These are phyloP conservation scores for Stercorarius parasiticus DNA, from an alignment of 2,113 vertebrate genomes.

Conservation along the genomic window DNA sequence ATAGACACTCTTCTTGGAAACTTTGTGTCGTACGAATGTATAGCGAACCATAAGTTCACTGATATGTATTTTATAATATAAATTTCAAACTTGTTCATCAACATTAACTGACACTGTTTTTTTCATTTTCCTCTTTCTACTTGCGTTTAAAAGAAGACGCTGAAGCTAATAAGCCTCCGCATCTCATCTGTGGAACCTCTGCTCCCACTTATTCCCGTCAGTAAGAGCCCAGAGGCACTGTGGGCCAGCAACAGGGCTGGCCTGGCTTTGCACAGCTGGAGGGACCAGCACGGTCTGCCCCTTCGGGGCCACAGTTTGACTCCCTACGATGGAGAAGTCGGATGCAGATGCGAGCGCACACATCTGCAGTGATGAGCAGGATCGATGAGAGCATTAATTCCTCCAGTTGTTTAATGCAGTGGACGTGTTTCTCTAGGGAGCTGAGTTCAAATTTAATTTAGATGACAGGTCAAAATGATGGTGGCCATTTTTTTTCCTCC, in stretches of 20 bases:
- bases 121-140: background rate
- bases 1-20: background rate
- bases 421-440: conserved; percentile 25
- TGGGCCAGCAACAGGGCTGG: background rate
- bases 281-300: background rate
- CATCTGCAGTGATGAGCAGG: background rate
- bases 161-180: background rate
- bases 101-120: background rate
- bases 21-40: background rate
- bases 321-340: background rate
- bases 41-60: background rate
- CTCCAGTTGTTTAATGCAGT: conserved; percentile 47
- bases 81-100: background rate
- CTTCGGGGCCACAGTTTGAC: background rate
- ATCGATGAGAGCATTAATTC: conserved; percentile 45
- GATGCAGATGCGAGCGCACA: background rate
- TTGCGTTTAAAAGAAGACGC: background rate
- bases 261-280: background rate
- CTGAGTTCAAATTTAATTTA: conserved; percentile 53
- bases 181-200: background rate
- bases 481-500: background rate
- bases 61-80: background rate
- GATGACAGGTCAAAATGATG: conserved; percentile 25
- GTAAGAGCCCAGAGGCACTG: background rate
- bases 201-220: background rate